phyloP scores from a whole-genome alignment of 1,140 invertebrate genomes.

The Laupala kohalensis region DNA sequence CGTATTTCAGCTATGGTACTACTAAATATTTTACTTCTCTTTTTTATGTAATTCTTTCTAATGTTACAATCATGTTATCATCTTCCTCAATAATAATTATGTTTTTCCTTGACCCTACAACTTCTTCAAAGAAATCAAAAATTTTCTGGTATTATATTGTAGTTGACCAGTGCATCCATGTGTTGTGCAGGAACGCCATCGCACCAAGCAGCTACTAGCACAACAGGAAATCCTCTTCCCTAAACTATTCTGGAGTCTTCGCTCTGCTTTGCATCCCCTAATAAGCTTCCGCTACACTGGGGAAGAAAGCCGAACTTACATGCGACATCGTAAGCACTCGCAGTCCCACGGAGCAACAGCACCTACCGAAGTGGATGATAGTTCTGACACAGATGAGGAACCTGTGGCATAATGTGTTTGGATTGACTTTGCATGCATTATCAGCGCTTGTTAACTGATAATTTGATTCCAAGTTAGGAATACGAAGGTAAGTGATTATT shows the following conservation, averaged over 20 bases:
- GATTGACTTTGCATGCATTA: not conserved
- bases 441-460: not conserved
- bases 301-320: slow-evolving; percentile 25
- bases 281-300: slow-evolving; percentile 45
- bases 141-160: too few species aligned
- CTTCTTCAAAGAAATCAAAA: too few species aligned
- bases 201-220: slow-evolving; percentile 54
- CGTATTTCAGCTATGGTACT: too few species aligned
- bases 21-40: too few species aligned
- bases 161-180: too few species aligned
- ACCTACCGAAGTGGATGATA: not conserved
- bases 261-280: slow-evolving; percentile 53
- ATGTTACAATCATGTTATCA: too few species aligned
- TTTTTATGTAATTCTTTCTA: too few species aligned
- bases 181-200: slow-evolving; percentile 51
- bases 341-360: not conserved
- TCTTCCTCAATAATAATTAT: too few species aligned
- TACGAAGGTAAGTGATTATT: not conserved
- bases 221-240: slow-evolving; percentile 66
- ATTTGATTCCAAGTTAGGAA: not conserved
- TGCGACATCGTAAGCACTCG: slow-evolving; percentile 3
- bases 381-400: slow-evolving; percentile 12
- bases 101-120: too few species aligned
- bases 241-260: slow-evolving; percentile 49
- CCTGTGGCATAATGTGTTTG: not conserved